These are phyloP conservation scores for Ptychoptera contaminata DNA, from an alignment of 2,888 invertebrate species.

Conservation along the genomic window DNA sequence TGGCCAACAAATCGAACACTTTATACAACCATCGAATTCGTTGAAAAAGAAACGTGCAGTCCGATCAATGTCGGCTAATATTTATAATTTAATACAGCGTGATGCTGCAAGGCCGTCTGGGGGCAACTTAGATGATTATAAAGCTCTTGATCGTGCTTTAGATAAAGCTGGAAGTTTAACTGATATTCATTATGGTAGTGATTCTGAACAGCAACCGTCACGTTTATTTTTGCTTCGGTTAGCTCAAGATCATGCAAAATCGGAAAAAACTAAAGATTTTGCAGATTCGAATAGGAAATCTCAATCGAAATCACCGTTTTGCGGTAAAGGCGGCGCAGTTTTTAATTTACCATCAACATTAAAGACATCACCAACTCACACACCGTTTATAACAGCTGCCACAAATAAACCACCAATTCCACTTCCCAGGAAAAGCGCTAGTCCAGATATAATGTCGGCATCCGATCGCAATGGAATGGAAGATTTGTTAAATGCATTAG, in stretches of 20 bases:
- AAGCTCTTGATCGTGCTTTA: slow-evolving; percentile 35
- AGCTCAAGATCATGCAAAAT: slow-evolving; percentile 21
- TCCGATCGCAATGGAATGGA: slow-evolving; percentile 42
- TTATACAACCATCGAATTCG: slow-evolving; percentile 27
- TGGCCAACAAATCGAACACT: slow-evolving; percentile 31
- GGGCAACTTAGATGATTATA: slow-evolving; percentile 37
- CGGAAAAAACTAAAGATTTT: neutral
- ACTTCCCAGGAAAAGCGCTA: slow-evolving; percentile 32
- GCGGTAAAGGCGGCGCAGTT: slow-evolving; percentile 19
- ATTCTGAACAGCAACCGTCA: slow-evolving; percentile 21
- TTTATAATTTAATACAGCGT: slow-evolving; percentile 58
- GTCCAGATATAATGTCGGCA: slow-evolving; percentile 34
- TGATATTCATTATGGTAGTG: slow-evolving; percentile 30
- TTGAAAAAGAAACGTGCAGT: slow-evolving; percentile 64
- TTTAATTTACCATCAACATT: slow-evolving; percentile 25
- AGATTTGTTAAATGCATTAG: slow-evolving; percentile 55
- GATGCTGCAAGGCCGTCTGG: slow-evolving; percentile 34
- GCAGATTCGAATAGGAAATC: neutral
- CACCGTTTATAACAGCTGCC: slow-evolving; percentile 28
- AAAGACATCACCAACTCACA: slow-evolving; percentile 12
- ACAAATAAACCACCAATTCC: slow-evolving; percentile 40
- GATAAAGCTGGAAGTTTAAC: slow-evolving; percentile 47
- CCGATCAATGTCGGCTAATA: slow-evolving; percentile 69
- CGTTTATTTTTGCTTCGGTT: slow-evolving; percentile 23
- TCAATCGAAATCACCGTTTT: neutral